These are phyloP conservation scores for Oligia fasciuncula DNA, from an alignment of 2,888 invertebrate genomes.

Conservation along the genomic window DNA sequence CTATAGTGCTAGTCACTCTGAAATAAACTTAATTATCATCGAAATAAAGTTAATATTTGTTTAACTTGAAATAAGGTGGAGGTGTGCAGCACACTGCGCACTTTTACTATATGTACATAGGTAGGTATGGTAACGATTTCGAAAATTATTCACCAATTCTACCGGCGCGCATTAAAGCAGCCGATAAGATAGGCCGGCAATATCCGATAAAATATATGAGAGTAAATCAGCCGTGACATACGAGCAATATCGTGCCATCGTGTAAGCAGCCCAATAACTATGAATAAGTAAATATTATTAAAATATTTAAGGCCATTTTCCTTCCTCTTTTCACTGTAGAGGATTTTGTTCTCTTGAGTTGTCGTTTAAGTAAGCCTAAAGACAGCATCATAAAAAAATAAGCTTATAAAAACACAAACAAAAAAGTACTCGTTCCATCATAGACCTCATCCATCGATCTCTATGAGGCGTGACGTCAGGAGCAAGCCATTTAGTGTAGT, in stretches of 20 bases:
- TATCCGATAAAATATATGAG: constrained; percentile 38
- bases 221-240: constrained; percentile 38
- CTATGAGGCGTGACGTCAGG: neutral
- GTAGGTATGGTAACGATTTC: neutral
- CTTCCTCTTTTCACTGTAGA: neutral
- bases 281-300: constrained; percentile 46
- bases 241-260: constrained; percentile 21
- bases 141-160: constrained; percentile 18
- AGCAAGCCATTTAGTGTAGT: neutral
- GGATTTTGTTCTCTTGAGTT: neutral
- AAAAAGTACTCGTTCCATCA: neutral
- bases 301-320: constrained; percentile 25
- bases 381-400: neutral
- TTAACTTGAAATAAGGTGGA: too few species aligned
- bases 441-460: neutral
- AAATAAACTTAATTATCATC: too few species aligned
- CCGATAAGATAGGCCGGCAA: constrained; percentile 26
- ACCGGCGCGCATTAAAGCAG: constrained; percentile 17
- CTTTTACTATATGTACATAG: neutral
- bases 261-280: constrained; percentile 29
- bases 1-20: too few species aligned
- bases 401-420: neutral
- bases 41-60: too few species aligned
- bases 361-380: too few species aligned
- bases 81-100: too few species aligned